Conservation (phyloP, 2,113 vertebrate species). For the Pterophyllum scalare region DNA sequence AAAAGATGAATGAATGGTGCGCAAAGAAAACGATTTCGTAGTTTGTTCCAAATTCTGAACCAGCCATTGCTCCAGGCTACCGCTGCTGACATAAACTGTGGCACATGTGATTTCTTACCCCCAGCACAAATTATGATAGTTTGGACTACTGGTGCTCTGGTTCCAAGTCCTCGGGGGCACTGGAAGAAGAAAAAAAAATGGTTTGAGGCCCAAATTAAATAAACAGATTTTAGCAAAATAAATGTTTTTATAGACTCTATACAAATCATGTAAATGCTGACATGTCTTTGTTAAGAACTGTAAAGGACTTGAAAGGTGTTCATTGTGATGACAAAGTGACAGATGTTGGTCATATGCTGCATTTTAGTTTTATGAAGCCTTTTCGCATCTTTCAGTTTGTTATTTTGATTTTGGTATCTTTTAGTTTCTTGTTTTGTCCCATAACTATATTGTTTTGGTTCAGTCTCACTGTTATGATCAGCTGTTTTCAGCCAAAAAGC, state of each 20-base stretch:
- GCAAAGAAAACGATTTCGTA: slow-evolving; percentile 76
- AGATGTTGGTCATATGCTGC: background rate
- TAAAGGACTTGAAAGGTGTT: background rate
- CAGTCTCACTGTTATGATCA: background rate
- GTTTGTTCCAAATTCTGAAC: slow-evolving; percentile 74
- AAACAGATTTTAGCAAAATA: slow-evolving; percentile 35
- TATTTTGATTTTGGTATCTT: background rate
- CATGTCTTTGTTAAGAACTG: background rate
- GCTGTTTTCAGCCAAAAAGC: background rate
- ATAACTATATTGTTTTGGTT: background rate
- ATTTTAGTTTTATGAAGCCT: background rate
- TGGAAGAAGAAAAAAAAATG: slow-evolving; percentile 53
- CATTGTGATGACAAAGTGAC: background rate
- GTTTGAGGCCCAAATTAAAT: slow-evolving; percentile 38
- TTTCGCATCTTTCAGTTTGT: background rate
- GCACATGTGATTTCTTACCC: slow-evolving; percentile 78
- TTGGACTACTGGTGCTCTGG: slow-evolving; percentile 72
- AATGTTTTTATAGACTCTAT: slow-evolving; percentile 19
- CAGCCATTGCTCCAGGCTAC: slow-evolving; percentile 68
- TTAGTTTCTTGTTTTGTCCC: background rate
- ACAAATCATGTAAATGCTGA: background rate
- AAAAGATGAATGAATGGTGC: slow-evolving; percentile 78
- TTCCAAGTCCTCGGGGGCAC: slow-evolving; percentile 38
- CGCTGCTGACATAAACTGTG: slow-evolving; percentile 76
- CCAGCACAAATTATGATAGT: slow-evolving; percentile 70